phyloP scores from a whole-genome alignment of 2,797 vertebrate species.

The Tauraco hartlaubi region DNA sequence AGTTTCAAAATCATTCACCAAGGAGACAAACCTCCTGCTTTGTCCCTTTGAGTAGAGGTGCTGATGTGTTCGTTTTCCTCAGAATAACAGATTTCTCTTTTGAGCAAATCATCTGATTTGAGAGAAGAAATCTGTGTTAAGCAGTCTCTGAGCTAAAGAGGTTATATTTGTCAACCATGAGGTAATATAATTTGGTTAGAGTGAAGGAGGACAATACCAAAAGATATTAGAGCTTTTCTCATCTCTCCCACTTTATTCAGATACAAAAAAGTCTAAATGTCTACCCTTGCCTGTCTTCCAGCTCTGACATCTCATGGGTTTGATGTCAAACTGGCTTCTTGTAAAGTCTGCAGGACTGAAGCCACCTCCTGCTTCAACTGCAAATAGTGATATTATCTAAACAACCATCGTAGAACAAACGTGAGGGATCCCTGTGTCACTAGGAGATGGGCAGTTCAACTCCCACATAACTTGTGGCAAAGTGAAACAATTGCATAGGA shows the following conservation, averaged over 20 bases:
- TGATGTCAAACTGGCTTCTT: neutral
- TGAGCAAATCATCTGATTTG: neutral
- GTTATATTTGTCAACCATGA: neutral
- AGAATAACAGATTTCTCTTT: neutral
- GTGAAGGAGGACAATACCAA: neutral
- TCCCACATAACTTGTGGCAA: neutral
- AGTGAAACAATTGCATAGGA: neutral
- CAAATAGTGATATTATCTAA: neutral
- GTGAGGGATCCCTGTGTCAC: neutral
- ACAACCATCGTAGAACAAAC: rapidly evolving
- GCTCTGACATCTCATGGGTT: neutral
- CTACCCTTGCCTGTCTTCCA: neutral
- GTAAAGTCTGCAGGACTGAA: neutral
- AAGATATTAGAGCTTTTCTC: neutral
- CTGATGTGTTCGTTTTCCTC: neutral
- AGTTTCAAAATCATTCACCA: neutral
- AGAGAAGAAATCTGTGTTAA: neutral
- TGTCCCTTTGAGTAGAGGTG: neutral
- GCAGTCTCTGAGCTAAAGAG: neutral
- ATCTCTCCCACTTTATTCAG: neutral
- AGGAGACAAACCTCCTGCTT: neutral
- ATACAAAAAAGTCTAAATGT: neutral
- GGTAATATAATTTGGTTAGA: neutral
- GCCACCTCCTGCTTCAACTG: neutral
- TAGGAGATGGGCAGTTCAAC: neutral